A percentile compares a stretch with the other conserved stretches of the same genome.
Conservation (phyloP, 2,113 vertebrate genomes). For the Siniperca chuatsi region DNA sequence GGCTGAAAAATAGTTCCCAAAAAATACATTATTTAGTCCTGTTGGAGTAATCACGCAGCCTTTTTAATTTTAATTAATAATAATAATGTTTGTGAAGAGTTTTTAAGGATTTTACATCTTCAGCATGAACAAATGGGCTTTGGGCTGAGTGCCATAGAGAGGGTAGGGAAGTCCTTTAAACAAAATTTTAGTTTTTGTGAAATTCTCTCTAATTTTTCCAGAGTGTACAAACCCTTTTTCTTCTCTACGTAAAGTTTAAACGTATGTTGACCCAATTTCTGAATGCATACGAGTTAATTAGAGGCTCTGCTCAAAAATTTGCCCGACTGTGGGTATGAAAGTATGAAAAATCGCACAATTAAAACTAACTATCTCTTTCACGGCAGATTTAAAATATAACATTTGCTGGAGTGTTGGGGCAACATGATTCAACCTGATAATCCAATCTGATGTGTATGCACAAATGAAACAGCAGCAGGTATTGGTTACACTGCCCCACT, state of each 20-base stretch:
- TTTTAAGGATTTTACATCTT: neutral
- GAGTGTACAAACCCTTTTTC: neutral
- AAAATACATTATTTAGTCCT: neutral
- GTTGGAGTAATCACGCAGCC: neutral
- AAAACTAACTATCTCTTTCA: slow-evolving; percentile 10
- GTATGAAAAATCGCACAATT: neutral
- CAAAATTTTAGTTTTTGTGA: neutral
- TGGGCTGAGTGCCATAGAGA: neutral
- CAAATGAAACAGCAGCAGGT: neutral
- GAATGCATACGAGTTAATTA: neutral
- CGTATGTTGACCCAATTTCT: neutral
- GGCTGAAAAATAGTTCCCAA: neutral
- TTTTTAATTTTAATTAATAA: neutral
- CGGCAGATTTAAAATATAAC: neutral
- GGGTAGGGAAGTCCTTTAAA: neutral
- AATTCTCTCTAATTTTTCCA: neutral
- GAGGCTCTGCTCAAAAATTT: neutral
- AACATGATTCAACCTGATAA: neutral
- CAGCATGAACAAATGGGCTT: neutral
- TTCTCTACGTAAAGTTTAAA: neutral
- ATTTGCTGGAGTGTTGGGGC: neutral
- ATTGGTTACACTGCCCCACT: neutral
- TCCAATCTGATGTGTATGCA: neutral
- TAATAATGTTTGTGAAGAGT: neutral
- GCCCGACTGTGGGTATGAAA: neutral